Evolutionary conservation across 92 coral and sea anemone genomes (phyloP).

Genomic region (Phenganax marumi): DNA sequence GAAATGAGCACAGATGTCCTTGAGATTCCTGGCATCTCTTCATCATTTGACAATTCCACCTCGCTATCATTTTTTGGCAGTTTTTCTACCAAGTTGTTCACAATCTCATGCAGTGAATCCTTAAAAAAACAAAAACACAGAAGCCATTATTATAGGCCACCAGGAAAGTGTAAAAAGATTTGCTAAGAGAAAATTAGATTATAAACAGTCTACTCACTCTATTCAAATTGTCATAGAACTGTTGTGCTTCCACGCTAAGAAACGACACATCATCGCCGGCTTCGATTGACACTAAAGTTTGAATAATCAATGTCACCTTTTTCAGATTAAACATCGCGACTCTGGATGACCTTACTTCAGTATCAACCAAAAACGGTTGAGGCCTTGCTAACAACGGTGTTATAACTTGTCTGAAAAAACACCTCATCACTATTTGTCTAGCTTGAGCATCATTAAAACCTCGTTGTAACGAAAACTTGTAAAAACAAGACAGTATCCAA

Average conservation of each 20-base stretch:
- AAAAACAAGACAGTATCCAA: slow-evolving; percentile 84
- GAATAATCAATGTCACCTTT: slow-evolving; percentile 75
- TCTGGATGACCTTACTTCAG: slow-evolving; percentile 80
- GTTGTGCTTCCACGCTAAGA: slow-evolving; percentile 31
- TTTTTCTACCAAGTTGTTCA: slow-evolving; percentile 68
- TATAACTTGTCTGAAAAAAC: slow-evolving; percentile 76
- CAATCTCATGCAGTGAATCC: slow-evolving; percentile 71
- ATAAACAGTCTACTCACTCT: slow-evolving; percentile 53
- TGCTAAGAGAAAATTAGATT: neutral
- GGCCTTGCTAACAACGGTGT: slow-evolving; percentile 83
- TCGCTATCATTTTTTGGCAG: slow-evolving; percentile 47
- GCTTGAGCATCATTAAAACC: slow-evolving; percentile 64
- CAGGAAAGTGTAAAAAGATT: neutral
- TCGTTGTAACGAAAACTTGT: slow-evolving; percentile 61
- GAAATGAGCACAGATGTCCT: slow-evolving; percentile 88
- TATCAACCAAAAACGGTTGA: slow-evolving; percentile 83
- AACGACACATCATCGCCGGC: slow-evolving; percentile 9
- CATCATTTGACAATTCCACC: slow-evolving; percentile 47
- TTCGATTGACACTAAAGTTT: slow-evolving; percentile 60
- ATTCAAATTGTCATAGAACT: slow-evolving; percentile 63
- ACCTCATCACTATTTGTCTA: slow-evolving; percentile 67
- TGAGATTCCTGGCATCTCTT: slow-evolving; percentile 72
- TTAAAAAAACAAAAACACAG: slow-evolving; percentile 17
- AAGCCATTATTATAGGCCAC: neutral
- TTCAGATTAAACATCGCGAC: slow-evolving; percentile 78